Conservation (phyloP, 2,113 vertebrate genomes). For the Andinoacara biseriatus region DNA sequence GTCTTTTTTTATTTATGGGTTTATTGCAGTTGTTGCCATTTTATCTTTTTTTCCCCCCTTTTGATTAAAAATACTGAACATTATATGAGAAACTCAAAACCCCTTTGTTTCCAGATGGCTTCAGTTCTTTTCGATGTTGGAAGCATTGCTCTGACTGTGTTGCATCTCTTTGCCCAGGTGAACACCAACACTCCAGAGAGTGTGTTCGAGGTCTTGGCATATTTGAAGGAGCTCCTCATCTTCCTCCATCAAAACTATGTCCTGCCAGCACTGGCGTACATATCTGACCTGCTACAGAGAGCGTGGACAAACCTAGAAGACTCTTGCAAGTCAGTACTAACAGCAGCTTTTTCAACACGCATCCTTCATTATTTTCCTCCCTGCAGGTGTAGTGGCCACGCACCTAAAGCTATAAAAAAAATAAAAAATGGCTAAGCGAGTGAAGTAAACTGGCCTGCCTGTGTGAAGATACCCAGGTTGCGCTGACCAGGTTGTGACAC, state of each 20-base stretch:
- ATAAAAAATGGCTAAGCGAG: not conserved
- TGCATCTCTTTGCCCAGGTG: slow-evolving; percentile 56
- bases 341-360: not conserved
- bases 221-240: slow-evolving; percentile 84
- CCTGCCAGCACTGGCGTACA: slow-evolving; percentile 77
- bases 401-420: not conserved
- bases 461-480: not conserved
- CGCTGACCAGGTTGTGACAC: not conserved
- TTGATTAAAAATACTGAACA: not conserved
- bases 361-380: not conserved
- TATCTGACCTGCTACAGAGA: slow-evolving; percentile 68
- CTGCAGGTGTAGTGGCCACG: not conserved
- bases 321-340: slow-evolving; percentile 88
- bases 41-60: not conserved
- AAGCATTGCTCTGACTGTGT: not conserved
- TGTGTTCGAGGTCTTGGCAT: slow-evolving; percentile 78
- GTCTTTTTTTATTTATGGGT: not conserved
- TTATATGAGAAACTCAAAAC: not conserved
- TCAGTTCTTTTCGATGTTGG: not conserved
- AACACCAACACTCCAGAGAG: slow-evolving; percentile 82
- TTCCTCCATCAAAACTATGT: slow-evolving; percentile 83
- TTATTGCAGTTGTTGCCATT: not conserved
- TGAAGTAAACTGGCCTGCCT: too few relatives aligned
- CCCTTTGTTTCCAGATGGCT: not conserved
- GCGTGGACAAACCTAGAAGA: slow-evolving; percentile 84